These are phyloP conservation scores for Pteropus alecto DNA, from an alignment of 2,113 vertebrate species.

Conservation along the genomic window DNA sequence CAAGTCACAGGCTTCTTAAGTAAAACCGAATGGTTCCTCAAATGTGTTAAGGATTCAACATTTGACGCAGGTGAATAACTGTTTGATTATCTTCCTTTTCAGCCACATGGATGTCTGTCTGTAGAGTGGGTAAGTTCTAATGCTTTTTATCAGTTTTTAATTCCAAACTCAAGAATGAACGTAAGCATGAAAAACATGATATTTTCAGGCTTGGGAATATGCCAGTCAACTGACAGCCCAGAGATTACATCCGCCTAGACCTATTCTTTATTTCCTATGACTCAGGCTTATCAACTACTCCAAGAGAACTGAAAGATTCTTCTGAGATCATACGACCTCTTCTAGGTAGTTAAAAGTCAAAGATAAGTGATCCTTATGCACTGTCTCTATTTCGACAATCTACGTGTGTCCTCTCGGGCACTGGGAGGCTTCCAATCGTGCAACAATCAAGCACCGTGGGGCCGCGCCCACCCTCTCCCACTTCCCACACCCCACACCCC, in stretches of 20 bases:
- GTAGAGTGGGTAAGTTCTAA: neutral
- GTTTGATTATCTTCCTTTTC: neutral
- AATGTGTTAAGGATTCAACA: neutral
- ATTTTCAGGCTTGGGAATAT: neutral
- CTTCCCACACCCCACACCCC: neutral
- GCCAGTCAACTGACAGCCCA: neutral
- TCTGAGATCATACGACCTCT: neutral
- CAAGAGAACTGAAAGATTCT: neutral
- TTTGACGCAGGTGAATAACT: neutral
- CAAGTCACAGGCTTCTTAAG: neutral
- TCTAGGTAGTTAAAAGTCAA: neutral
- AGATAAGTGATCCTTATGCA: neutral
- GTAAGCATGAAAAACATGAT: neutral
- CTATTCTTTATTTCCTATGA: neutral
- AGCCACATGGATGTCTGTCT: neutral
- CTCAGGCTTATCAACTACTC: neutral
- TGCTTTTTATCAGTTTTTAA: neutral
- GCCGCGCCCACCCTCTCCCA: neutral
- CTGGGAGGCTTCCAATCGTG: neutral
- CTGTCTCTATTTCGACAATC: neutral
- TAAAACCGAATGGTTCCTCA: neutral
- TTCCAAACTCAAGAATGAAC: constrained; percentile 2
- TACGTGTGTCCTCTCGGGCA: neutral
- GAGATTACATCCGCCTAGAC: neutral
- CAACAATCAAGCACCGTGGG: fast-evolving